Evolutionary conservation across 2,113 vertebrate species (phyloP), one percentile per base, ranked within the genome.

Genomic region (Gymnorhina tibicen): DNA sequence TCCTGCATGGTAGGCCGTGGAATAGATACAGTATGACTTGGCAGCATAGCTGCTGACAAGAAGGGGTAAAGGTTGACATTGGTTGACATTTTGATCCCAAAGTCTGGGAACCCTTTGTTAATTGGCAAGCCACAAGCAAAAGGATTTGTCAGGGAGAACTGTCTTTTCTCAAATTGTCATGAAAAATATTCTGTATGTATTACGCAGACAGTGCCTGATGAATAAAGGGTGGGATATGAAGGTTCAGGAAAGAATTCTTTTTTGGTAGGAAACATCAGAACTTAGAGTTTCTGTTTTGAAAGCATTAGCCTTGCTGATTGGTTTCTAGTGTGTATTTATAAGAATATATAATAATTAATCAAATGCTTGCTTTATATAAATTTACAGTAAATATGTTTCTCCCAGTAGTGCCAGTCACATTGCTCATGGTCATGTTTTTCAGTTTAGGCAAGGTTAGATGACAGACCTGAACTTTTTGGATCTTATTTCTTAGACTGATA

Each of bases 401-500:
- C 4, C 1, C 16, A 53, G 0, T 39, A 72, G 24, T n/a, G 28
- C 32, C 41, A 30, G 49, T 86, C 64, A n/a, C 3, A 0, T 67
- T 82, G 47, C 24, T 78, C 64, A n/a, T 39, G 75, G 72, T 84
- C 30, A 5, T 66, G 33, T 66, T 91, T 90, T 82, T 41, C 49
- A 66, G 42, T 87, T 89, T 84, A 58, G 19, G 30, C 58, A 67
- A 59, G 47, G 50, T 77, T 79, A 91, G 26, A 55, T 86, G 79
- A 63, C 60, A 56, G 35, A 63, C 24, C 28, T 73, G 73, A 95
- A 82, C 80, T 91, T 86, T 32, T 28, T 33, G 56, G 74, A 47
- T 83, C 58, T 67, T 67, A 59, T 47, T 95, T 93, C 77, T 95
- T 47, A 92, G 91, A 52, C 39, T 67, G 76, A 78, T 85, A 89